Evolutionary conservation across 2,888 invertebrate genomes (phyloP).

Genomic region (Aricia artaxerxes): DNA sequence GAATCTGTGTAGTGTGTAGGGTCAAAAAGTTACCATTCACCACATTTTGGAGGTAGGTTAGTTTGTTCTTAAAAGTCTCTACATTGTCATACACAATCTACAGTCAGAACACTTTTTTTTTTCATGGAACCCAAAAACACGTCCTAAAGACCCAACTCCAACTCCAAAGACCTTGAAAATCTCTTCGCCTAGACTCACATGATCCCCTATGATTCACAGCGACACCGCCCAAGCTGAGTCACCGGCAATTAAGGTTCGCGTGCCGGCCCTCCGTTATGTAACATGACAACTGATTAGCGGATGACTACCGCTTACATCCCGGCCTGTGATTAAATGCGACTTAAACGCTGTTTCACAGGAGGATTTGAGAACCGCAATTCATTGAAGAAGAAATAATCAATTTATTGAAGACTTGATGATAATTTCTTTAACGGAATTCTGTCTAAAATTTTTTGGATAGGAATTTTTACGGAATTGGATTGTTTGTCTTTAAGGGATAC

Average conservation of each 20-base stretch:
- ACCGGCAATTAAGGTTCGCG: constrained; percentile 7
- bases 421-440: too few relatives aligned
- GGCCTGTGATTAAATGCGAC: not conserved
- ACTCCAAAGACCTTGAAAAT: not conserved
- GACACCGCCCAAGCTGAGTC: constrained; percentile 17
- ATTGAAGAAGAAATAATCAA: too few relatives aligned
- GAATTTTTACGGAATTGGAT: too few relatives aligned
- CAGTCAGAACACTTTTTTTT: too few relatives aligned
- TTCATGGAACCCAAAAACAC: not conserved
- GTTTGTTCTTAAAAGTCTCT: too few relatives aligned
- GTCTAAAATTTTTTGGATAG: too few relatives aligned
- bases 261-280: not conserved
- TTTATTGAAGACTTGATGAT: too few relatives aligned
- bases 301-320: not conserved
- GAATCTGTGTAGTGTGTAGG: too few relatives aligned
- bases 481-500: too few relatives aligned
- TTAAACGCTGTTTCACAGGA: not conserved
- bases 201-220: not conserved
- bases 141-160: not conserved
- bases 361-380: not conserved
- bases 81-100: too few relatives aligned
- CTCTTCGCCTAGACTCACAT: not conserved
- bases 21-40: too few relatives aligned
- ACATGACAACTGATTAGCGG: constrained; percentile 19
- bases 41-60: too few relatives aligned